Evolutionary conservation across 2,888 invertebrate genomes (phyloP), one percentile per base, ranked within the genome.

Genomic region (Dynastes hyllus): DNA sequence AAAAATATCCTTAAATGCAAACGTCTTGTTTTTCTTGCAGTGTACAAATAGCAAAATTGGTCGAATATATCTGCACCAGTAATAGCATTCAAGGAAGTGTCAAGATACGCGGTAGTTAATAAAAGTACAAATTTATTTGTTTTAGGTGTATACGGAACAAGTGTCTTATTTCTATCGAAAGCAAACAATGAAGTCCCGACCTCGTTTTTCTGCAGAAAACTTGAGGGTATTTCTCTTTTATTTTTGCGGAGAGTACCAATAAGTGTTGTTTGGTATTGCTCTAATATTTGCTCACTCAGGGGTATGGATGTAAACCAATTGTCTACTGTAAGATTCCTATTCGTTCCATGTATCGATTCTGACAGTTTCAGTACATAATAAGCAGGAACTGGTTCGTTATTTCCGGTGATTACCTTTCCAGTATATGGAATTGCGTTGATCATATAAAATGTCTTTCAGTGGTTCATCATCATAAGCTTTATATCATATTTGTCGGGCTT

Each of bases 391-490:
- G 76, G 58, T 51, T 82, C 80, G 50, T 79, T 79, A 69, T 84
- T 80, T 45, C 65, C 50, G 76, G 61, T 80, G 2, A 82, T 81
- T 85, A 22, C 1, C 22, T 22, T 22, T 78, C 86, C 86, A 5
- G 86, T 51, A 81, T 87, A 87, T 63, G 86, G 86, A 70, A 83
- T 84, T 29, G 84, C 85, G 82, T 84, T 84, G 32, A 86, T 63
- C 84, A 88, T 83, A 81, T 87, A 87, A 29, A 80, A 82, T 45
- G 86, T 87, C 27, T 75, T 80, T 76, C 85, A 85, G 81, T 88
- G 87, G 63, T 86, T 86, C 71, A 87, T 76, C 80, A 84, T 84
- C 71, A 84, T 78, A 22, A 88, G 83, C 83, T 88, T 88, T 29
- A 87, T 78, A 9, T 86, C 88, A 81, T 87, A 87, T 79, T 85